Percentiles rank a stretch among this genome's conserved stretches.
phyloP scores from a whole-genome alignment of 2,888 invertebrate genomes.

The Bombylius discolor region DNA sequence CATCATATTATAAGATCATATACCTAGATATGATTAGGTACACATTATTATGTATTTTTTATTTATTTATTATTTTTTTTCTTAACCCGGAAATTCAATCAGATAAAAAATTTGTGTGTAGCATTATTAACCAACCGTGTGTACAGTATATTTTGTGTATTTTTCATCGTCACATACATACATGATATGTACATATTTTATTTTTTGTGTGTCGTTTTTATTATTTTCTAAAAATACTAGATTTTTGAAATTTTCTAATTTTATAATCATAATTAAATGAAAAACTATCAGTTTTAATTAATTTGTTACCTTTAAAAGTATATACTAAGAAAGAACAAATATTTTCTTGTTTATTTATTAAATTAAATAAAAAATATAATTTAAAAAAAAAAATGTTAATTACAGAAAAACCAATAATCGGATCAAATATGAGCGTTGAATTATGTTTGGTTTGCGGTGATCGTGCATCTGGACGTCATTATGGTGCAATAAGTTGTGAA shows the following conservation, averaged over 20 bases:
- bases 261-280: background rate
- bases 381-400: background rate
- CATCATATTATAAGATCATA: too few species aligned
- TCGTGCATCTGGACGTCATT: slow-evolving; percentile 88
- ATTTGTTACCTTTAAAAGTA: background rate
- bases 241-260: background rate
- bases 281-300: background rate
- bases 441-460: slow-evolving; percentile 93
- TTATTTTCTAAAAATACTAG: too few species aligned
- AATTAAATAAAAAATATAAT: background rate
- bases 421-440: slow-evolving; percentile 41
- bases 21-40: too few species aligned
- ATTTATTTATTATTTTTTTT: too few species aligned
- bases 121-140: background rate
- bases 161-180: background rate
- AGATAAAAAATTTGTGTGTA: background rate
- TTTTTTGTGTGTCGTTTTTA: background rate
- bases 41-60: too few species aligned
- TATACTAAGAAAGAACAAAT: background rate
- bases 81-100: background rate
- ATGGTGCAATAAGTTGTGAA: slow-evolving; percentile 81
- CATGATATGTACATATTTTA: background rate
- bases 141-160: background rate
- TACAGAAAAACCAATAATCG: background rate
- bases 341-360: background rate